A percentile compares a stretch with the other conserved stretches of the same genome.
These are phyloP conservation scores for Sebastes schlegelii DNA, from an alignment of 2,113 vertebrate species.

Conservation along the genomic window DNA sequence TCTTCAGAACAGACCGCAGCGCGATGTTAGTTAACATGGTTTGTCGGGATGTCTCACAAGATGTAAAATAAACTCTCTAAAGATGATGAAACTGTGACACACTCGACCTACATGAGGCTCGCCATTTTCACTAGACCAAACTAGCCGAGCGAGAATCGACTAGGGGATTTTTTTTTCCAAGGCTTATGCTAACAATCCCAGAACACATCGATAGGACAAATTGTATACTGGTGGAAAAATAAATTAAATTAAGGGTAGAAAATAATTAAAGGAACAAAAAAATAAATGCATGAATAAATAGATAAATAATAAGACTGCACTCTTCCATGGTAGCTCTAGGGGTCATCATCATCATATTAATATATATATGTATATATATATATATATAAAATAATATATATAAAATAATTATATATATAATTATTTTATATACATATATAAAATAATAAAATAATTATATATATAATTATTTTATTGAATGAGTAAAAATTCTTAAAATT, in stretches of 20 bases:
- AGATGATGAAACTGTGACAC: background rate
- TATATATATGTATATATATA: too few relatives aligned
- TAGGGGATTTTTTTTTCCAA: fast-evolving
- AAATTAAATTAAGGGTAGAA: background rate
- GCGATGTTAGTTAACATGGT: constrained; percentile 64
- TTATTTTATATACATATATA: too few relatives aligned
- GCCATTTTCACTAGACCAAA: constrained; percentile 77
- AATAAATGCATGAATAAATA: too few relatives aligned
- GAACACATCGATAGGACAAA: constrained; percentile 61
- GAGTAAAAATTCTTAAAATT: constrained; percentile 2
- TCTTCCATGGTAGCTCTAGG: too few relatives aligned
- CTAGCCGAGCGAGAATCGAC: constrained; percentile 7
- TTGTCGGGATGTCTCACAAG: fast-evolving
- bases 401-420: too few relatives aligned
- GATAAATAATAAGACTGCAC: too few relatives aligned
- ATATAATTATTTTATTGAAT: background rate
- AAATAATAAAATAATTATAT: too few relatives aligned
- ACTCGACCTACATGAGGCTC: constrained; percentile 65
- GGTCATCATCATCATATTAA: too few relatives aligned
- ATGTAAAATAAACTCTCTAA: fast-evolving
- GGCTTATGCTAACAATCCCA: constrained; percentile 34
- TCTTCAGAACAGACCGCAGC: constrained; percentile 65
- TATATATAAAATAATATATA: too few relatives aligned
- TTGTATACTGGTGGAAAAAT: too few relatives aligned
- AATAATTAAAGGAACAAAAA: too few relatives aligned